Base-by-base conservation (phyloP, 2,888 invertebrate genomes). In the Antheraea yamamai region DNA sequence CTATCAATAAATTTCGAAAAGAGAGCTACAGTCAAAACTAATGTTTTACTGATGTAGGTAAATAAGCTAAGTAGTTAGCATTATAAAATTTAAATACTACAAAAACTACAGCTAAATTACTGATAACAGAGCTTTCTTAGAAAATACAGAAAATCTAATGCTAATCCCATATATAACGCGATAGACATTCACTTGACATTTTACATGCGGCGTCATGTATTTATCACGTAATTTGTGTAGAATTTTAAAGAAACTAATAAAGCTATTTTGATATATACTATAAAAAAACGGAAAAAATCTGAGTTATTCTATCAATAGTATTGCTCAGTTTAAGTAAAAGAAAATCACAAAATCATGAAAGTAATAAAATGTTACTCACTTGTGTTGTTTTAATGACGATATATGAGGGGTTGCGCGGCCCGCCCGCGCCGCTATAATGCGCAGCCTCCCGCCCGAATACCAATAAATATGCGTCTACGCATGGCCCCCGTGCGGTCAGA, bases 381-480 rank as follows among this genome's bases (percentile, higher is more conserved):
- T 77, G 72, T 76, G 74, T 66, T 73, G 64, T 70, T 73, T 72
- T 73, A 47, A 73, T 73, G 39, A 70, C 71, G 75, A 73, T 77
- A 77, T 76, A 30, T 55, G 74, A 81, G 86, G 91, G 92, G 90
- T 86, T 82, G 89, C 87, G 90, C 92, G 90, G 91, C 89, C 90
- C 90, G 91, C 90, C 89, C 90, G 91, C 93, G 90, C 92, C 91
- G 91, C 91, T 77, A 81, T 84, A 91, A 90, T 92, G 92, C 84
- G 85, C 84, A 83, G 80, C 83, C 85, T 82, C 81, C 80, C 78
- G 80, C 73, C 82, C 84, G 82, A 85, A 83, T 86, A 86, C 85
- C 88, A 87, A 91, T 94, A 93, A 92, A 94, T 94, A 94, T 92
- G 91, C 90, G 91, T 82, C 80, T 80, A 85, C 90, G 88, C 88